These are phyloP conservation scores for Catharus fuscescens DNA, from an alignment of 2,113 vertebrate species.

Conservation along the genomic window DNA sequence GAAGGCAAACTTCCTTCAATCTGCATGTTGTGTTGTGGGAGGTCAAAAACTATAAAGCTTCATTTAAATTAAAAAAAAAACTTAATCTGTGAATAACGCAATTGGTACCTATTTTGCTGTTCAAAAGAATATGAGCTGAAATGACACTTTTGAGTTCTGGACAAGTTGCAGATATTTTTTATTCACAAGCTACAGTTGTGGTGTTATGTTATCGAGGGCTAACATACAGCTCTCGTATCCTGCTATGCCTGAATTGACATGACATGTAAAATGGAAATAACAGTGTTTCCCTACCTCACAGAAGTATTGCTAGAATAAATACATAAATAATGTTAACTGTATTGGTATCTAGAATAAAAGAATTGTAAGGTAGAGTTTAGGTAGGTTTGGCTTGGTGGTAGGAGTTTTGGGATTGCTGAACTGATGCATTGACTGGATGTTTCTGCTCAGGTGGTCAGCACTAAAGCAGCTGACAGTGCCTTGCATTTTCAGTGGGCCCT, in stretches of 20 bases:
- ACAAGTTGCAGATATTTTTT: neutral
- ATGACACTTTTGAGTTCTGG: neutral
- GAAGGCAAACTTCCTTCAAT: neutral
- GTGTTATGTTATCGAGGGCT: neutral
- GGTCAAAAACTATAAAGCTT: neutral
- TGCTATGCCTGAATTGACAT: neutral
- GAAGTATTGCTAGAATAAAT: neutral
- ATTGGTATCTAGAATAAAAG: neutral
- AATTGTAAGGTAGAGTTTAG: neutral
- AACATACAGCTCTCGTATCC: neutral
- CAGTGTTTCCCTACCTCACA: neutral
- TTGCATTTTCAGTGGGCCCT: neutral
- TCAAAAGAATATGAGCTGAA: neutral
- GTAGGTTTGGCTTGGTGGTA: neutral
- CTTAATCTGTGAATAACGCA: neutral
- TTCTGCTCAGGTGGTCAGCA: neutral
- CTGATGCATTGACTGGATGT: neutral
- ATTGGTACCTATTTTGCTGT: neutral
- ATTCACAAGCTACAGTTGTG: neutral
- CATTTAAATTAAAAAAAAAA: neutral
- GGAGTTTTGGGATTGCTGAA: neutral
- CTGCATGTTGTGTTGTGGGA: neutral
- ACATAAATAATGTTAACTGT: neutral
- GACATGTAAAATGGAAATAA: neutral
- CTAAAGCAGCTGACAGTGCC: neutral